A percentile compares a stretch with the other conserved stretches of the same genome.
Conservation (phyloP, 2,113 vertebrate species). For the Oryzias curvinotus region DNA sequence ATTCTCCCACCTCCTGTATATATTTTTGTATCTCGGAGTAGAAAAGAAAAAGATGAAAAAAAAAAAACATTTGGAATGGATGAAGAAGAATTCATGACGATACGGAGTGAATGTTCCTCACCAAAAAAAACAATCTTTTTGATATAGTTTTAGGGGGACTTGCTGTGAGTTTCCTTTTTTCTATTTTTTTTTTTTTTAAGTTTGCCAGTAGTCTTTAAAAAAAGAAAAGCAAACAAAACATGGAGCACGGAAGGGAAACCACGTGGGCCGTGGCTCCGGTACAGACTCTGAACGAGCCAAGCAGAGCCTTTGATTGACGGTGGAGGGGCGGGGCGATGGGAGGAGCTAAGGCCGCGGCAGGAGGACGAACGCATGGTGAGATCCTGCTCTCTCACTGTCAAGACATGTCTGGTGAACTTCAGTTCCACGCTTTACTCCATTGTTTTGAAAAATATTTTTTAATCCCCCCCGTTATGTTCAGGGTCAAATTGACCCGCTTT, state of each 20-base stretch:
- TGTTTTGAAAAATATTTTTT: no score
- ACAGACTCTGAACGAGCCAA: constrained; percentile 40
- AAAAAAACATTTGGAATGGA: constrained; percentile 14
- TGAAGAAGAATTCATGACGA: constrained; percentile 24
- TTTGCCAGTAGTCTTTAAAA: constrained; percentile 52
- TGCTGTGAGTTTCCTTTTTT: constrained; percentile 48
- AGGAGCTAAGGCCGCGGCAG: constrained; percentile 23
- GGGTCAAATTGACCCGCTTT: no score
- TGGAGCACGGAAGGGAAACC: constrained; percentile 43
- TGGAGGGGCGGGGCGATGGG: constrained; percentile 33
- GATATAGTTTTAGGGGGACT: constrained; percentile 55
- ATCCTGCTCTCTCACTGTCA: background rate
- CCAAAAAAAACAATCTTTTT: constrained; percentile 60
- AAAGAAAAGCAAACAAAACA: constrained; percentile 9
- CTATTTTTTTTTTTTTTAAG: constrained; percentile 49
- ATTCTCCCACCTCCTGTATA: constrained; percentile 72
- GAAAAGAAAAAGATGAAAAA: constrained; percentile 69
- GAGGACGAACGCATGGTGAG: constrained; percentile 49
- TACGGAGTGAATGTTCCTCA: constrained; percentile 67
- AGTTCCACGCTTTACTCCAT: no score
- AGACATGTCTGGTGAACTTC: background rate
- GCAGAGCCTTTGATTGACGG: constrained; percentile 25
- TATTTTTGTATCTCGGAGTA: constrained; percentile 74
- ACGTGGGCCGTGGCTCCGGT: constrained; percentile 34
- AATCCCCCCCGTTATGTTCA: no score